A percentile compares a stretch with the other conserved stretches of the same genome.
phyloP scores from a whole-genome alignment of 2,888 invertebrate genomes.

The Drosophila aldrichi region DNA sequence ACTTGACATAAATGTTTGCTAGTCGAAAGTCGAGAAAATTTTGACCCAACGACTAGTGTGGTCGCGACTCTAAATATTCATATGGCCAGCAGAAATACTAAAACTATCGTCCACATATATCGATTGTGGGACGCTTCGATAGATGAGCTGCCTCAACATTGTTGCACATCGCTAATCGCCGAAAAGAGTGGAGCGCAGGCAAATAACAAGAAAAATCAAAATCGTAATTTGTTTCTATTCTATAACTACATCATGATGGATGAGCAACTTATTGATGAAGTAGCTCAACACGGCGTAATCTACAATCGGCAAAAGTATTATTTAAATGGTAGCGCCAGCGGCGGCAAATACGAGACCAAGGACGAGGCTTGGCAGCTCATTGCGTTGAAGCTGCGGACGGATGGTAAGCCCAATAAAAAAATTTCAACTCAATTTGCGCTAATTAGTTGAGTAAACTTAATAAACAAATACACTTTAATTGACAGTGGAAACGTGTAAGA shows the following conservation, averaged over 20 bases:
- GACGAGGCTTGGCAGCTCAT: constrained; percentile 85
- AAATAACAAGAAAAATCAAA: constrained; percentile 30
- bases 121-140: constrained; percentile 8
- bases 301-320: constrained; percentile 85
- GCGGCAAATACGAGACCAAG: constrained; percentile 84
- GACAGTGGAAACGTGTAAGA: constrained; percentile 85
- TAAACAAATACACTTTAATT: constrained; percentile 18
- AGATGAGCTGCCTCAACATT: background rate
- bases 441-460: constrained; percentile 12
- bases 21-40: constrained; percentile 38
- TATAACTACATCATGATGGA: constrained; percentile 81
- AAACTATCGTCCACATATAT: background rate
- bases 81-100: constrained; percentile 14
- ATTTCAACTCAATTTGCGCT: constrained; percentile 5
- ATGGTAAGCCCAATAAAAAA: constrained; percentile 74
- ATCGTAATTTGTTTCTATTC: constrained; percentile 24
- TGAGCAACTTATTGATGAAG: constrained; percentile 85
- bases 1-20: constrained; percentile 40
- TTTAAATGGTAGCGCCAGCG: constrained; percentile 76
- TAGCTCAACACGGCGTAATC: constrained; percentile 85
- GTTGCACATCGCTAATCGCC: constrained; percentile 35
- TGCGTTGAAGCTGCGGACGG: constrained; percentile 83
- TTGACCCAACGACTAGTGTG: constrained; percentile 14
- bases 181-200: constrained; percentile 36
- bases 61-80: background rate